Percentiles rank a stretch among this genome's conserved stretches.
Conservation (phyloP, 1,140 invertebrate genomes). For the Ectropis grisescens region DNA sequence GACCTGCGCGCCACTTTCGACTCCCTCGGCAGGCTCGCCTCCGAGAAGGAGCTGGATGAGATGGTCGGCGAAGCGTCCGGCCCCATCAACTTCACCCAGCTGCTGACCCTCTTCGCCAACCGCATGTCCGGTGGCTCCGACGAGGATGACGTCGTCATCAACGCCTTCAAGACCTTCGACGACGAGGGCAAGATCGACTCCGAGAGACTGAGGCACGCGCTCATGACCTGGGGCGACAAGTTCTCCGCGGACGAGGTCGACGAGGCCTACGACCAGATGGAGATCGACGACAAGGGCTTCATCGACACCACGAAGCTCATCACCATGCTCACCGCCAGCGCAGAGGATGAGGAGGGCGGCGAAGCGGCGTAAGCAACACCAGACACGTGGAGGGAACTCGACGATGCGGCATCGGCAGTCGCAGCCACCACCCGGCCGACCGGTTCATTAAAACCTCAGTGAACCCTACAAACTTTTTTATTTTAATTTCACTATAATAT, state of each 20-base stretch:
- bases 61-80: constrained; percentile 92
- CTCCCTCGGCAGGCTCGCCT: constrained; percentile 90
- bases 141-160: constrained; percentile 94
- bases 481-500: constrained; percentile 49
- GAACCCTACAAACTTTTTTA: constrained; percentile 54
- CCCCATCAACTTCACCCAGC: constrained; percentile 96
- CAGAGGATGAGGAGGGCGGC: constrained; percentile 79
- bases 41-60: constrained; percentile 91
- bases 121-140: constrained; percentile 88
- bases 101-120: constrained; percentile 92
- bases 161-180: constrained; percentile 97
- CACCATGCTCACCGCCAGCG: constrained; percentile 86
- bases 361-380: constrained; percentile 71
- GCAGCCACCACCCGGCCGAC: constrained; percentile 28
- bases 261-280: constrained; percentile 95
- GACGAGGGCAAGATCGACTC: constrained; percentile 89
- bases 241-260: constrained; percentile 93
- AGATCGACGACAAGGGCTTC: constrained; percentile 92
- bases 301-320: constrained; percentile 93
- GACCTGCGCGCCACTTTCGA: constrained; percentile 97
- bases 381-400: constrained; percentile 9
- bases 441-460: constrained; percentile 42
- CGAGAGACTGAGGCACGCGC: constrained; percentile 91
- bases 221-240: constrained; percentile 97
- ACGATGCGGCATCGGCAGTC: constrained; percentile 1